phyloP scores from a whole-genome alignment of 2,797 vertebrate genomes.

The Melanotaenia boesemani region DNA sequence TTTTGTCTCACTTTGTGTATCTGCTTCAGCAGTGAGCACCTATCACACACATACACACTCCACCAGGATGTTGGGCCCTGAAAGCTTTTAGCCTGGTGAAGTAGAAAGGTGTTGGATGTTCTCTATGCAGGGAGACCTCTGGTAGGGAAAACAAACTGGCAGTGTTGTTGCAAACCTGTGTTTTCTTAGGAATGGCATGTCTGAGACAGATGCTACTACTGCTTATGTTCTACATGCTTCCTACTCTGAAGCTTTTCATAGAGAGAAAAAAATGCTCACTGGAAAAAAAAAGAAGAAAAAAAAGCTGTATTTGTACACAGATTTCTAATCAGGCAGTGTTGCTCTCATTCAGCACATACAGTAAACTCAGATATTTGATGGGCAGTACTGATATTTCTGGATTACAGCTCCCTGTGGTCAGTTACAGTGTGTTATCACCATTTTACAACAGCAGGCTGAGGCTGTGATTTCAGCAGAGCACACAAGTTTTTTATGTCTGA shows the following conservation, averaged over 20 bases:
- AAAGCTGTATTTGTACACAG: constrained; percentile 9
- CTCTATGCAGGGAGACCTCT: constrained; percentile 22
- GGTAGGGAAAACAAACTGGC: neutral
- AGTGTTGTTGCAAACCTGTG: constrained; percentile 60
- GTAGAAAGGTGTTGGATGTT: constrained; percentile 57
- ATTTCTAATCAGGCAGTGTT: constrained; percentile 2
- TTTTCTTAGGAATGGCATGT: constrained; percentile 40
- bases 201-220: constrained; percentile 8
- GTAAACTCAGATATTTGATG: constrained; percentile 27
- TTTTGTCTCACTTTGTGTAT: constrained; percentile 49
- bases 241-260: constrained; percentile 10
- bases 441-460: constrained; percentile 50
- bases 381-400: constrained; percentile 30
- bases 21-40: constrained; percentile 4
- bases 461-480: constrained; percentile 42
- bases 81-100: constrained; percentile 58
- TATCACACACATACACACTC: constrained; percentile 6
- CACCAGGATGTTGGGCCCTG: constrained; percentile 7
- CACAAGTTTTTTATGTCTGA: constrained; percentile 52
- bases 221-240: constrained; percentile 11
- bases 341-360: constrained; percentile 1
- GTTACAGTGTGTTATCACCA: constrained; percentile 46
- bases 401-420: constrained; percentile 27
- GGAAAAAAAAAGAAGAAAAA: neutral
- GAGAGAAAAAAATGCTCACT: neutral